Evolutionary conservation across 35 echinoderm and acorn worm genomes (phyloP).

Genomic region (Diadema setosum): DNA sequence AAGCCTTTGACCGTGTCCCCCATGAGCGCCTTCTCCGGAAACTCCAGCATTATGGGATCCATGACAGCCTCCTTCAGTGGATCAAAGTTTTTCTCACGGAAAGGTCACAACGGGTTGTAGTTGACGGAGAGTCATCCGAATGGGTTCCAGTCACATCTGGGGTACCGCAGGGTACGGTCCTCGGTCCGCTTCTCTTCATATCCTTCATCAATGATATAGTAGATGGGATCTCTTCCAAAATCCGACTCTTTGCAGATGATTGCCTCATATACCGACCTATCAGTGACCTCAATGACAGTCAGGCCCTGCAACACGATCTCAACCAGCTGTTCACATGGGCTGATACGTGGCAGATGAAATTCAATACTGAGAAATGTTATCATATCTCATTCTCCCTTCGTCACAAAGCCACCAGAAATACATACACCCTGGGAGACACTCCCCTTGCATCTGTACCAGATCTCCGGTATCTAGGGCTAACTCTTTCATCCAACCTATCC

Average conservation of each 20-base stretch:
- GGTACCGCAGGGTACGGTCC: too few relatives aligned
- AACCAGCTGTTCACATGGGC: too few relatives aligned
- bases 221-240: background rate
- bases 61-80: too few relatives aligned
- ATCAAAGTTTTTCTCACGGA: background rate
- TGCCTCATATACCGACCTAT: background rate
- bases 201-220: background rate
- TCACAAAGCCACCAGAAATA: background rate
- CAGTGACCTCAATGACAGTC: background rate
- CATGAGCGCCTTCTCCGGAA: constrained; percentile 22
- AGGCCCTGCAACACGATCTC: background rate
- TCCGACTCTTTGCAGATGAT: background rate
- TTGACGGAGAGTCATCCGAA: background rate
- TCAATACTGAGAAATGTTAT: background rate
- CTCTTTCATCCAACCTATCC: too few relatives aligned
- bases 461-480: too few relatives aligned
- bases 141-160: background rate
- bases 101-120: background rate
- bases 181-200: too few relatives aligned
- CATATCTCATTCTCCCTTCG: background rate
- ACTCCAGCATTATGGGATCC: too few relatives aligned
- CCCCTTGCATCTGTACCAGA: constrained; percentile 1
- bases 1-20: constrained; percentile 35
- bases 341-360: background rate
- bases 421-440: background rate